Evolutionary conservation across 2,797 vertebrate genomes (phyloP).

Genomic region (Gobio occitaniae): DNA sequence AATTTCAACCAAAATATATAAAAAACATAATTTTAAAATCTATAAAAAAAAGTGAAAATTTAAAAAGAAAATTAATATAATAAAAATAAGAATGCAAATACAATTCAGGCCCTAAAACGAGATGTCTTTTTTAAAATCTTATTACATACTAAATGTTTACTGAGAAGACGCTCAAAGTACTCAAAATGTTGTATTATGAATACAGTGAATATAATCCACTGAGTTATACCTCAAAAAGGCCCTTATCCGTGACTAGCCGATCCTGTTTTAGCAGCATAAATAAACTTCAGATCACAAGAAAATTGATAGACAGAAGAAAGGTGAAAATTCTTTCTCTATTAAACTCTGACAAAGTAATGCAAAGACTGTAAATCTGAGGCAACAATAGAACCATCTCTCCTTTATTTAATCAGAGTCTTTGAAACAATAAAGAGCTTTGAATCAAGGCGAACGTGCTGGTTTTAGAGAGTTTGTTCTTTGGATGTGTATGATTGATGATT

Average conservation of each 20-base stretch:
- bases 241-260: not conserved
- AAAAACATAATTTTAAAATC: too few relatives aligned
- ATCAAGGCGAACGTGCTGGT: constrained; percentile 33
- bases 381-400: constrained; percentile 10
- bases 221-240: not conserved
- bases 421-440: constrained; percentile 52
- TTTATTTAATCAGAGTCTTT: constrained; percentile 51
- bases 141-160: not conserved
- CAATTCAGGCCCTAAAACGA: not conserved
- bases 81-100: not conserved
- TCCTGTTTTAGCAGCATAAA: not conserved
- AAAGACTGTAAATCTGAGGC: constrained; percentile 12
- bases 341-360: not conserved
- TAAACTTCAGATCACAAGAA: not conserved
- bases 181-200: not conserved
- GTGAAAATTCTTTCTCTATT: not conserved
- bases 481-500: constrained; percentile 58
- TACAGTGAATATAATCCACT: not conserved
- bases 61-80: not conserved
- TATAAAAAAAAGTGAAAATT: not conserved
- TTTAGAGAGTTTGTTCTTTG: constrained; percentile 42
- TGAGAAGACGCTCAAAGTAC: not conserved
- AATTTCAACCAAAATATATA: too few relatives aligned
- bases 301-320: not conserved
- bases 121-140: not conserved